Evolutionary conservation across 2,113 vertebrate genomes (phyloP).

Genomic region (Spea bombifrons): DNA sequence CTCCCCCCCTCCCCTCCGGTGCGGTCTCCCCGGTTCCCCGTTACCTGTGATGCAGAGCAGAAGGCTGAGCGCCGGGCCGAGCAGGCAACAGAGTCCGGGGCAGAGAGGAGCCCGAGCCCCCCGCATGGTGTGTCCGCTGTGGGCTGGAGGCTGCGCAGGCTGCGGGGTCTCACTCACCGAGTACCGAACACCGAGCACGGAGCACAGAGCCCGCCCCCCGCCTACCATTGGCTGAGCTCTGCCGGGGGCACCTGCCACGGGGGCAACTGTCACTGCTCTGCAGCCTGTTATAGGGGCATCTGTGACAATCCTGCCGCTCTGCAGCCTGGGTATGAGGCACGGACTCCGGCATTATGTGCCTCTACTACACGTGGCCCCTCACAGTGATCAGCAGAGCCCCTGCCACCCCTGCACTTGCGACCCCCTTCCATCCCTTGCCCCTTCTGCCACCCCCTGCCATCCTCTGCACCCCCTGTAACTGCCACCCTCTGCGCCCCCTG

Average conservation of each 20-base stretch:
- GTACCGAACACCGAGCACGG: background rate
- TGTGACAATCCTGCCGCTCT: background rate
- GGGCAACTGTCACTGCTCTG: slow-evolving; percentile 19
- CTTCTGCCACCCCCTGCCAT: too few species aligned
- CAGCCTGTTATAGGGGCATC: slow-evolving; percentile 4
- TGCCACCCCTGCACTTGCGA: too few species aligned
- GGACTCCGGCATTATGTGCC: too few species aligned
- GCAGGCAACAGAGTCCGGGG: slow-evolving; percentile 16
- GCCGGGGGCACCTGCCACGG: slow-evolving; percentile 3
- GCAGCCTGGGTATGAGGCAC: background rate
- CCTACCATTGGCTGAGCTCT: slow-evolving; percentile 38
- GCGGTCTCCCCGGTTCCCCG: background rate
- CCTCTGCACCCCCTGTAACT: too few species aligned
- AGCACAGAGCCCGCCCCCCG: slow-evolving; percentile 31
- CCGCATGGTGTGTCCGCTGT: slow-evolving; percentile 30
- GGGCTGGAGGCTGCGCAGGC: background rate
- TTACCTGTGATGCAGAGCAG: slow-evolving; percentile 35
- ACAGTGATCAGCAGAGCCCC: too few species aligned
- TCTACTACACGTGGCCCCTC: too few species aligned
- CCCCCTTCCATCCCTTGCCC: too few species aligned
- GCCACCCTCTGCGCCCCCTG: too few species aligned
- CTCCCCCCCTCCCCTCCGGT: too few species aligned
- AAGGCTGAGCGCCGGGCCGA: slow-evolving; percentile 14
- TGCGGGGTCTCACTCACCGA: slow-evolving; percentile 10
- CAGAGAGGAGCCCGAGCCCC: slow-evolving; percentile 12